These are phyloP conservation scores for Heliothis peltigera DNA, from an alignment of 2,888 invertebrate species.

Conservation along the genomic window DNA sequence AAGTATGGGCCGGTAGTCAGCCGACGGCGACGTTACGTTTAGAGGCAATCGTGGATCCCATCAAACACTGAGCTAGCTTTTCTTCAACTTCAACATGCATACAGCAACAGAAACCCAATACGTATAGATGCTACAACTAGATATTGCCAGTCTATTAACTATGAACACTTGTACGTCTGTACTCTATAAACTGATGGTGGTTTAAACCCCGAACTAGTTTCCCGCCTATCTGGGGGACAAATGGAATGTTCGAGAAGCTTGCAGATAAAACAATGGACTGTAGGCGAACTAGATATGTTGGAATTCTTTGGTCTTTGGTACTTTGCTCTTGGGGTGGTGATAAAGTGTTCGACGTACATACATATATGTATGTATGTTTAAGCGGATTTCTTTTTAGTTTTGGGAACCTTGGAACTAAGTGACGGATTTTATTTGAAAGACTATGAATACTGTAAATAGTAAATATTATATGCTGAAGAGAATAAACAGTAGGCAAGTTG, in stretches of 20 bases:
- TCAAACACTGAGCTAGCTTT: too few species aligned
- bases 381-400: slow-evolving; percentile 31
- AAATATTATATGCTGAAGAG: too few species aligned
- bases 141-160: slow-evolving; percentile 38
- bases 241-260: slow-evolving; percentile 66
- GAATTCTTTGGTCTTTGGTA: slow-evolving; percentile 27
- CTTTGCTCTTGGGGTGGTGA: slow-evolving; percentile 23
- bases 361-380: too few species aligned
- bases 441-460: too few species aligned
- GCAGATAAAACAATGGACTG: slow-evolving; percentile 74
- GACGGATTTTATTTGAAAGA: too few species aligned
- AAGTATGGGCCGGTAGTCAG: too few species aligned
- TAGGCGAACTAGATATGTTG: slow-evolving; percentile 79
- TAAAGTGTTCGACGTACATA: slow-evolving; percentile 39
- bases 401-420: not conserved
- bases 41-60: too few species aligned
- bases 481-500: too few species aligned
- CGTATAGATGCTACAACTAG: not conserved
- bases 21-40: too few species aligned
- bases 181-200: slow-evolving; percentile 48
- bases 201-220: slow-evolving; percentile 61
- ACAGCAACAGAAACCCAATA: slow-evolving; percentile 1
- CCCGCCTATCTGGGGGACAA: slow-evolving; percentile 61
- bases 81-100: too few species aligned
- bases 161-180: slow-evolving; percentile 39